Base-by-base conservation (phyloP, 2,113 vertebrate species). In the Salvelinus alpinus region DNA sequence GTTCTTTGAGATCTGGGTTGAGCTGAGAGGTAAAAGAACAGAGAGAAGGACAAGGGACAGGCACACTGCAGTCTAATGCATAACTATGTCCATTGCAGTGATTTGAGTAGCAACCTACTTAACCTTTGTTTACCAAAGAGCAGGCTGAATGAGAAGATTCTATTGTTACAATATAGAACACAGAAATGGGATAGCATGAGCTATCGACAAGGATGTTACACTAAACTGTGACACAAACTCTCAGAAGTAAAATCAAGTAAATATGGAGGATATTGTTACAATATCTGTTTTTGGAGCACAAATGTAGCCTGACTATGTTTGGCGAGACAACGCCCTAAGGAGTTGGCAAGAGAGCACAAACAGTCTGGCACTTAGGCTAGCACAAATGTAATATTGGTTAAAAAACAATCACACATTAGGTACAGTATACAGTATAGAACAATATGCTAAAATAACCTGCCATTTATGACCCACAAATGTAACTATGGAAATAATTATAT, bases 41-140 rank as follows among this genome's bases (percentile, higher is more conserved):
- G 18, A 34, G 27, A 67, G 25, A 1, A 67, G 14, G 25, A 18
- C 16, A 27, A 34, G 27, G 65, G 6, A 31, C 16, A 18, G 34
- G 8, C 3, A 70, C 67, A 70, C 7, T 44, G 38, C 38, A 11
- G 20, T 70, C 12, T 31, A 18, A 47, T 70, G 44, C 11, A 25
- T 22, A 62, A 5, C 6, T 22, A 48, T 27, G 14, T 57, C 70
- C 22, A 18, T 5, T 22, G 54, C 59, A 62, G 22, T 73, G 34
- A 48, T 24, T 68, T 54, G 29, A 59, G 22, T 68, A 51, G 25
- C 27, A 11, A 57, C n/a, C 12, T 51, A 27, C 25, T 22, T 54
- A 54, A 54, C 51, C 51, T 54, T 18, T 34, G 65, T 66, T 24
- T 68, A 66, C 64, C 74, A 75, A 75, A 68, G 74, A 75, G 14